Evolutionary conservation across 2,888 invertebrate species (phyloP).

Genomic region (Andrena bicolor): DNA sequence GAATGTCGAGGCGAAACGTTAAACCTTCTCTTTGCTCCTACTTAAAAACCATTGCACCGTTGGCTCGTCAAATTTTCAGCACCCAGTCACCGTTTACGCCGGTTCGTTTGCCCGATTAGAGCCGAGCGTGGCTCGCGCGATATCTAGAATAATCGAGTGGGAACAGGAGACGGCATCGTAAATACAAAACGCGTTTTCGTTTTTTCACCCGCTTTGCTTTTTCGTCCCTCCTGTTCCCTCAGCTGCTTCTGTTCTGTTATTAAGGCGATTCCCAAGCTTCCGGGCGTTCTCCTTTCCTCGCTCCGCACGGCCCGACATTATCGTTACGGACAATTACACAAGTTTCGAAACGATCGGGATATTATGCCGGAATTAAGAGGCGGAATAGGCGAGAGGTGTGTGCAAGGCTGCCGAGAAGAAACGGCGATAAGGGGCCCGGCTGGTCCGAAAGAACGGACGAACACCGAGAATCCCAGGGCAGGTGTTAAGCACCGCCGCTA

Average conservation of each 20-base stretch:
- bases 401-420: slow-evolving; percentile 26
- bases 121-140: neutral
- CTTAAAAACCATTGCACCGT: slow-evolving; percentile 19
- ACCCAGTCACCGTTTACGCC: slow-evolving; percentile 3
- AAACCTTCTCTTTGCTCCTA: slow-evolving; percentile 3
- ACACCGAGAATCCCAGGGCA: slow-evolving; percentile 68
- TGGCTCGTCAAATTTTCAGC: slow-evolving; percentile 16
- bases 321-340: slow-evolving; percentile 60
- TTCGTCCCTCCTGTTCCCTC: neutral
- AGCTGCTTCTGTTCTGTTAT: neutral
- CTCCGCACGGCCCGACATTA: slow-evolving; percentile 27
- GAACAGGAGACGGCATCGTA: neutral
- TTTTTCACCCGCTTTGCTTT: neutral
- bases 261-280: neutral
- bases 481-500: slow-evolving; percentile 66
- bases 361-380: slow-evolving; percentile 46
- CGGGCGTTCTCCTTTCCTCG: neutral
- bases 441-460: slow-evolving; percentile 42
- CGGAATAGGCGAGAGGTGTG: neutral
- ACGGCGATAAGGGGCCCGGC: slow-evolving; percentile 11
- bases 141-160: neutral
- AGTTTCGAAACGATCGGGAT: slow-evolving; percentile 60
- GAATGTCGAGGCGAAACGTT: slow-evolving; percentile 28
- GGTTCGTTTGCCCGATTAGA: neutral
- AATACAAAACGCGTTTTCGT: slow-evolving; percentile 24